Base-by-base conservation (phyloP, 1,140 invertebrate genomes). In the Macrocentrus cingulum region DNA sequence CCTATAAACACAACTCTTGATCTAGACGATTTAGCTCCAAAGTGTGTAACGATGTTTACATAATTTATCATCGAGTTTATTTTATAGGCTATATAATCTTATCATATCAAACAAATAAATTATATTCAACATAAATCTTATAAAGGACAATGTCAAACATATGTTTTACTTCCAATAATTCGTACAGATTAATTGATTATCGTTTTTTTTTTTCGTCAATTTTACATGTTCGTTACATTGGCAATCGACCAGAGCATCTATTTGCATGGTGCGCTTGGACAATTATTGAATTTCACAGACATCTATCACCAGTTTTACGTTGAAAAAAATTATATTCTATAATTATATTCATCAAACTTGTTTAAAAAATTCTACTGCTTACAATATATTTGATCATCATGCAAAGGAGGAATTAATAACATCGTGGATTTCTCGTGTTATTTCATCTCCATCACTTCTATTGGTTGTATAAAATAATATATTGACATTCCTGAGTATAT, bases 351-450 rank as follows among this genome's bases (percentile, higher is more conserved):
- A 18, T 13, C 16, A 23, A 15, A 48, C 36, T 37, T 48, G 22
- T 56, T 55, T 56, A 56, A 39, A 56, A 56, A 56, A 56, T 48
- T 22, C 54, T 56, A 56, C 44, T 22, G 18, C 49, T 41, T 44
- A 44, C 22, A 44, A 44, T 44, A 44, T 44, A 19, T 44, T 19
- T 44, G 44, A 46, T 11, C 16, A 16, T 6, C 16, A 16, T 19
- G 44, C 9, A 46, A 19, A 46, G 9, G 9, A 29, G 9, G 9
- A 29, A 5, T 29, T 29, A 9, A 29, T 4, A 29, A 29, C 25
- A 29, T 29, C 25, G 25, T n/a, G n/a, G n/a, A n/a, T 29, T 9
- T 29, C 4, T 29, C 25, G 9, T 29, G 25, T 29, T 4, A 5
- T 29, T 5, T 29, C 25, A 29, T 29, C 25, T 5, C 9, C 9